Evolutionary conservation across 2,888 invertebrate species (phyloP).

Genomic region (Drosophila koepferae): DNA sequence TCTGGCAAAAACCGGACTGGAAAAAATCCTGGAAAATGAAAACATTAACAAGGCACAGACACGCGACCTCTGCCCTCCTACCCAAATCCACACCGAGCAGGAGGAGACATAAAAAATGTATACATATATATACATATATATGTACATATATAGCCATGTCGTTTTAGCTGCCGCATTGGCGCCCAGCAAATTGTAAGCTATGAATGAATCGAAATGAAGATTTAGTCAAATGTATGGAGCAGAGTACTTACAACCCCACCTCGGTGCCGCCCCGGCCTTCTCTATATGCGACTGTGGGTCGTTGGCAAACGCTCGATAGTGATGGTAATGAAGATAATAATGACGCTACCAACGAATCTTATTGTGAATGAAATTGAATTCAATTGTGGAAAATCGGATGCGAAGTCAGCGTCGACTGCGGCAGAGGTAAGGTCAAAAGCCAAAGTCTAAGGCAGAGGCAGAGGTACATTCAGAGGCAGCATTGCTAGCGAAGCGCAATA

Average conservation of each 20-base stretch:
- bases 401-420: slow-evolving; percentile 33
- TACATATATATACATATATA: not conserved
- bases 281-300: slow-evolving; percentile 23
- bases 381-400: slow-evolving; percentile 60
- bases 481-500: slow-evolving; percentile 55
- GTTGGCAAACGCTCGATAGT: slow-evolving; percentile 42
- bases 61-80: slow-evolving; percentile 36
- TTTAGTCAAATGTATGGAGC: slow-evolving; percentile 39
- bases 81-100: not conserved
- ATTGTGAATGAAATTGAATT: slow-evolving; percentile 66
- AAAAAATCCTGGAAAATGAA: slow-evolving; percentile 64
- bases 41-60: slow-evolving; percentile 68
- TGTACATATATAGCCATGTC: slow-evolving; percentile 58
- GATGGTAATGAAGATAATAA: slow-evolving; percentile 48
- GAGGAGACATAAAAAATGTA: not conserved
- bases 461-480: slow-evolving; percentile 2
- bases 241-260: not conserved
- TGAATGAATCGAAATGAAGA: slow-evolving; percentile 59
- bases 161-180: slow-evolving; percentile 61
- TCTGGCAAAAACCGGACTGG: too few relatives aligned
- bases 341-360: slow-evolving; percentile 52
- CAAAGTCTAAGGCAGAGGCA: not conserved
- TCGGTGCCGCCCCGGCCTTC: not conserved
- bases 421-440: not conserved
- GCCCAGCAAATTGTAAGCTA: slow-evolving; percentile 74